Conservation (phyloP, 2,888 invertebrate species). For the Prenolepis imparis region DNA sequence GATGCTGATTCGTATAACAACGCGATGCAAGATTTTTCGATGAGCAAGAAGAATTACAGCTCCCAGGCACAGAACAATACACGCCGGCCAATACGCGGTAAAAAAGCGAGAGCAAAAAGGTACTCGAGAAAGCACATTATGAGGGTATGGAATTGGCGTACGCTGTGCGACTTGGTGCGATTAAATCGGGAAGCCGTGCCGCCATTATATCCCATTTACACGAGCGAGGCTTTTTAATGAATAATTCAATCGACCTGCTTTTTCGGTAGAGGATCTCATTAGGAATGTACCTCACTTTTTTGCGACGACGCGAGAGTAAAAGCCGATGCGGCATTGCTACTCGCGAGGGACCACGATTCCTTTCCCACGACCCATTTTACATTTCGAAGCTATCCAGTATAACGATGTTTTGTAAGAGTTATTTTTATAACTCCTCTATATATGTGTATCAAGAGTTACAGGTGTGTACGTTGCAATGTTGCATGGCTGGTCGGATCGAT, state of each 20-base stretch:
- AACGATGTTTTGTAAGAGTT: conserved; percentile 59
- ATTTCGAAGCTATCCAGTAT: conserved; percentile 64
- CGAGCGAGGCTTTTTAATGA: conserved; percentile 61
- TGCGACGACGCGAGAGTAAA: conserved; percentile 61
- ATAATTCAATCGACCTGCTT: conserved; percentile 75
- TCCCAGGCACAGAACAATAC: background rate
- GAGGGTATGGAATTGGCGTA: conserved; percentile 10
- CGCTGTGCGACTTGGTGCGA: conserved; percentile 22
- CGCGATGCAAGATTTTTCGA: background rate
- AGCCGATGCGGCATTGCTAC: conserved; percentile 49
- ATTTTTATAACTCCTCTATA: conserved; percentile 60
- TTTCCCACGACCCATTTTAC: conserved; percentile 66
- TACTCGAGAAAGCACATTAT: conserved; percentile 26
- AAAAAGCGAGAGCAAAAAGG: conserved; percentile 4
- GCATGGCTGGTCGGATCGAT: conserved; percentile 40
- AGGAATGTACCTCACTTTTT: conserved; percentile 66
- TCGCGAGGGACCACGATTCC: conserved; percentile 44
- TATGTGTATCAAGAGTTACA: conserved; percentile 3
- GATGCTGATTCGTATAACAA: conserved; percentile 35
- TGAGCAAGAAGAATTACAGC: background rate
- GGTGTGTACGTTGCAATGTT: conserved; percentile 37
- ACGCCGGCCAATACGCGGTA: background rate
- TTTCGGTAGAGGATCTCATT: conserved; percentile 71
- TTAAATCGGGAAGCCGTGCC: conserved; percentile 47
- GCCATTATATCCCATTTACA: conserved; percentile 58